phyloP scores from a whole-genome alignment of 2,888 invertebrate species.

The Folsomia candida region DNA sequence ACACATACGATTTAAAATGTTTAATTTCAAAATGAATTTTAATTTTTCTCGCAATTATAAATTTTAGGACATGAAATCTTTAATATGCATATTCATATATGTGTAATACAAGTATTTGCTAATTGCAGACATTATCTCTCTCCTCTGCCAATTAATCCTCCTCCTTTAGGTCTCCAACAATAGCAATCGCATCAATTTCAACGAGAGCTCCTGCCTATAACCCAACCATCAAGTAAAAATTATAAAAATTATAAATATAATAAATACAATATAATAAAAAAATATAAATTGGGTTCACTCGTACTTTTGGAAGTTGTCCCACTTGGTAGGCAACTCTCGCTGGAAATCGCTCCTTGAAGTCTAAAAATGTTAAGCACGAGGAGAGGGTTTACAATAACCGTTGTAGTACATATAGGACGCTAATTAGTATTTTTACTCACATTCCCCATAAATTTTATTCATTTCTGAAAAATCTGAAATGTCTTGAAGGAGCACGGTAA shows the following conservation, averaged over 20 bases:
- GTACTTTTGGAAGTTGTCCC: conserved; percentile 68
- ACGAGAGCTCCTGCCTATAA: conserved; percentile 68
- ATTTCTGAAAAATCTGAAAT: conserved; percentile 76
- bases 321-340: conserved; percentile 85
- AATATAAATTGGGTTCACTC: too few relatives aligned
- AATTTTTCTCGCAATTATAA: too few relatives aligned
- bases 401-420: background rate
- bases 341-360: conserved; percentile 72
- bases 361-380: conserved; percentile 56
- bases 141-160: too few relatives aligned
- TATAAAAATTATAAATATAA: background rate
- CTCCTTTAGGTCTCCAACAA: conserved; percentile 61
- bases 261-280: conserved; percentile 3
- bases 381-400: background rate
- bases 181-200: conserved; percentile 85
- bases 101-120: too few relatives aligned
- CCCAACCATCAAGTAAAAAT: conserved; percentile 47
- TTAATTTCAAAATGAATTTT: too few relatives aligned
- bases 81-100: too few relatives aligned
- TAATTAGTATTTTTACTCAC: too few relatives aligned
- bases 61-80: too few relatives aligned
- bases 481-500: conserved; percentile 76
- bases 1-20: too few relatives aligned
- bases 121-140: too few relatives aligned
- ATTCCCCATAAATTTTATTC: conserved; percentile 80